Base-by-base conservation (phyloP, 2,888 invertebrate species). In the Plagodis pulveraria region DNA sequence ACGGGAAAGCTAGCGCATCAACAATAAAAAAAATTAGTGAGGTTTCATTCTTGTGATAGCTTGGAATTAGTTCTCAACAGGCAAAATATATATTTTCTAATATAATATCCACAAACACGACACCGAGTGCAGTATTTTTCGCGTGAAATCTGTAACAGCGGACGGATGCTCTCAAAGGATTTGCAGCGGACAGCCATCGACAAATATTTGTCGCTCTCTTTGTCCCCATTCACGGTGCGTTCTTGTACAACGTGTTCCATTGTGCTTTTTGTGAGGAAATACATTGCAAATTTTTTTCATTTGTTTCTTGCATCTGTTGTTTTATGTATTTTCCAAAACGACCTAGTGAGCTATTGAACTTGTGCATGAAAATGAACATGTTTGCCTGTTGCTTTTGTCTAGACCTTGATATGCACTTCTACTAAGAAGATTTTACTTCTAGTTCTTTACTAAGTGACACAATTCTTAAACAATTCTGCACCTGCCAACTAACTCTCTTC, bases 191-290 rank as follows among this genome's bases (percentile, higher is more conserved):
- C 56, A 49, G 69, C 73, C 71, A 73, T 76, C 72, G 71, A 72
- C 83, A 85, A 86, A 86, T 85, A 84, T 85, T 85, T 84, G 82
- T 79, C 76, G 74, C 75, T 64, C 71, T 73, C 81, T 80, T 80
- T 84, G 81, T 82, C 73, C 76, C 72, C 70, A 75, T 78, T 77
- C 76, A 59, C 52, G 52, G 51, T 60, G 63, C 52, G 63, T 65
- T 63, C 53, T 62, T 60, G 49, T 47, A 62, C 33, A 42, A 44
- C 35, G 38, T 44, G 52, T 64, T 50, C 49, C 56, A 56, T 58
- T 66, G 50, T 55, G 41, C 56, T 9, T 44, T 52, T 56, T 52
- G 9, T 40, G 35, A 41, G 10, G 47, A 9, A 50, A 59, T 38
- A 54, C 50, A 12, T 43, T 49, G 8, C 34, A 47, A 36, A 36